phyloP scores from a whole-genome alignment of 2,888 invertebrate genomes.

The Pycnomerus fuliginosus region DNA sequence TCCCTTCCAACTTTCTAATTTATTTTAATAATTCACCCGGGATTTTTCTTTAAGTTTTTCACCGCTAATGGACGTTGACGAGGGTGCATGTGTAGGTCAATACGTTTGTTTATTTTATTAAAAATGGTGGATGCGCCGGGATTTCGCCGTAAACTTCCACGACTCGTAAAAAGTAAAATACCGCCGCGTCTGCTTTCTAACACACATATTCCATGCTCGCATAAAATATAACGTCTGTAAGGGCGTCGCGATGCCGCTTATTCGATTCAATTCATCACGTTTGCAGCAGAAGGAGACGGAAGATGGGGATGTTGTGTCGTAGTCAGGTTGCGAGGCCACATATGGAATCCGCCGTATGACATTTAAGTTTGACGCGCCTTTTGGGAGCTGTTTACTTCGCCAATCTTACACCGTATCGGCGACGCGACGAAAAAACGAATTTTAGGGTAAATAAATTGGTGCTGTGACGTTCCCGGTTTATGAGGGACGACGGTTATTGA shows the following conservation, averaged over 20 bases:
- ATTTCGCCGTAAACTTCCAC: constrained; percentile 43
- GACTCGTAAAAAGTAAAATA: constrained; percentile 46
- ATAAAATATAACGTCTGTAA: constrained; percentile 25
- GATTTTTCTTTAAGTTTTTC: constrained; percentile 25
- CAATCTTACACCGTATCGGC: constrained; percentile 47
- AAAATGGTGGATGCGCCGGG: too few relatives aligned
- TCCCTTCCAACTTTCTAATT: constrained; percentile 19
- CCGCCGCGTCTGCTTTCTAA: constrained; percentile 36
- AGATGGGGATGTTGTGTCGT: neutral
- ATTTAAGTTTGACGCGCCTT: constrained; percentile 51
- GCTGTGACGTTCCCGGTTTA: constrained; percentile 37
- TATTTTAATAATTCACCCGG: constrained; percentile 13
- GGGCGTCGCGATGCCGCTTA: neutral
- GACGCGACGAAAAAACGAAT: constrained; percentile 42
- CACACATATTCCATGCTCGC: constrained; percentile 32
- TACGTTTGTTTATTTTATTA: too few relatives aligned
- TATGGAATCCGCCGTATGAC: constrained; percentile 47
- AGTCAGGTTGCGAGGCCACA: constrained; percentile 31
- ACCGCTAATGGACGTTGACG: constrained; percentile 17
- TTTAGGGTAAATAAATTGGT: constrained; percentile 50
- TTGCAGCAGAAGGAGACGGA: neutral
- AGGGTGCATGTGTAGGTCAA: constrained; percentile 17
- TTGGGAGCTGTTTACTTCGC: constrained; percentile 49
- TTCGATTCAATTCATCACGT: neutral
- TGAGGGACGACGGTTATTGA: constrained; percentile 27